Evolutionary conservation across 2,888 invertebrate genomes (phyloP).

Genomic region (Parnassius orleans): DNA sequence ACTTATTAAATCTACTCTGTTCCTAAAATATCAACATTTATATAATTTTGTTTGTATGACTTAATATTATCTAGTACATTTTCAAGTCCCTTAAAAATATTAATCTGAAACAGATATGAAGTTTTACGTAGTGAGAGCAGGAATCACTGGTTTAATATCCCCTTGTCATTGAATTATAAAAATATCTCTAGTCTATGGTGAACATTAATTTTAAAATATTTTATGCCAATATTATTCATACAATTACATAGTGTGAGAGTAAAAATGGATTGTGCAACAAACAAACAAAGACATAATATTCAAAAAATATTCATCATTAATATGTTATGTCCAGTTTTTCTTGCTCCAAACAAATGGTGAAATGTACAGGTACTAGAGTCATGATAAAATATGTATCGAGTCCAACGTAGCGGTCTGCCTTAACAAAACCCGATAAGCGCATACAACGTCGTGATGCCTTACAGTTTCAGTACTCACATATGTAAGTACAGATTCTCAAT

Average conservation of each 20-base stretch:
- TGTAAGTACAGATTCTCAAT: too few species aligned
- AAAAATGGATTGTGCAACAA: background rate
- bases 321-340: background rate
- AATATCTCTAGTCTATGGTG: constrained; percentile 4
- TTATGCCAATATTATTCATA: background rate
- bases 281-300: background rate
- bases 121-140: constrained; percentile 15
- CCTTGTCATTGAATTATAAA: constrained; percentile 8
- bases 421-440: too few species aligned
- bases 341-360: too few species aligned
- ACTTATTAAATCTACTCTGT: constrained; percentile 32
- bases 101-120: constrained; percentile 19
- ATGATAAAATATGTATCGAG: too few species aligned
- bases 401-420: too few species aligned
- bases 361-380: too few species aligned
- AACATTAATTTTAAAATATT: constrained; percentile 2
- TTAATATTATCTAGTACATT: constrained; percentile 12
- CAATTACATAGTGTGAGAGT: background rate
- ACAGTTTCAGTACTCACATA: too few species aligned
- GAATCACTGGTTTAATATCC: constrained; percentile 1
- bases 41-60: constrained; percentile 23
- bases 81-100: constrained; percentile 16
- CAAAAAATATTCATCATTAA: background rate
- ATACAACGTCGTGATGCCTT: too few species aligned
- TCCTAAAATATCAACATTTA: constrained; percentile 33